phyloP scores from a whole-genome alignment of 2,888 invertebrate genomes.

The Sesia apiformis region DNA sequence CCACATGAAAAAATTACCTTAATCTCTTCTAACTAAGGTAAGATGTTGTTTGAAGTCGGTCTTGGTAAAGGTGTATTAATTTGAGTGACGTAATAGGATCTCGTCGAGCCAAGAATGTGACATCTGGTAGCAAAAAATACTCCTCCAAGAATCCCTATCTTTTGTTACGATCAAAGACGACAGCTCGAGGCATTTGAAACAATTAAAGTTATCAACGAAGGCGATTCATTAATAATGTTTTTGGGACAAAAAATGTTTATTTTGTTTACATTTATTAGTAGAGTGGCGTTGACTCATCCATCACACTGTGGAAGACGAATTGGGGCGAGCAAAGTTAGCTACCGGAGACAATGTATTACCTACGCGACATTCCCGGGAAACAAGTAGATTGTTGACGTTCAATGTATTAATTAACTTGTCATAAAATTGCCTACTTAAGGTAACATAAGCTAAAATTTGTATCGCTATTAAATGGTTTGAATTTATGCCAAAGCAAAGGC shows the following conservation, averaged over 20 bases:
- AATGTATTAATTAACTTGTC: slow-evolving; percentile 1
- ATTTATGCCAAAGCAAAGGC: too few species aligned
- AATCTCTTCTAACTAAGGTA: slow-evolving; percentile 8
- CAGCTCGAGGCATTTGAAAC: slow-evolving; percentile 42
- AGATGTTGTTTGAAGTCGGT: background rate
- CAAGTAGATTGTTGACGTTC: background rate
- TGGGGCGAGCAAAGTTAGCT: slow-evolving; percentile 28
- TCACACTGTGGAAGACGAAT: slow-evolving; percentile 60
- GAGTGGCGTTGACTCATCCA: slow-evolving; percentile 60
- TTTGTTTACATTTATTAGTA: slow-evolving; percentile 72
- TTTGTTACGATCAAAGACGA: slow-evolving; percentile 37
- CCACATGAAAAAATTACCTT: background rate
- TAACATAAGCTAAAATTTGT: too few species aligned
- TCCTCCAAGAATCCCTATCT: slow-evolving; percentile 27
- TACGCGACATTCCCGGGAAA: background rate
- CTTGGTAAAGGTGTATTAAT: slow-evolving; percentile 7
- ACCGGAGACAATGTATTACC: slow-evolving; percentile 12
- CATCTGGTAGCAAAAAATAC: slow-evolving; percentile 30
- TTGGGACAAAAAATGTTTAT: slow-evolving; percentile 49
- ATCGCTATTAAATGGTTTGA: too few species aligned
- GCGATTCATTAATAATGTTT: slow-evolving; percentile 57
- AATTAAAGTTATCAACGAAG: slow-evolving; percentile 57
- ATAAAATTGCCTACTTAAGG: slow-evolving; percentile 13
- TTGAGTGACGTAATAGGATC: slow-evolving; percentile 17
- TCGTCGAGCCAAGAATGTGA: slow-evolving; percentile 31